These are phyloP conservation scores for Stigmatopora argus DNA, from an alignment of 2,113 vertebrate genomes.

Conservation along the genomic window DNA sequence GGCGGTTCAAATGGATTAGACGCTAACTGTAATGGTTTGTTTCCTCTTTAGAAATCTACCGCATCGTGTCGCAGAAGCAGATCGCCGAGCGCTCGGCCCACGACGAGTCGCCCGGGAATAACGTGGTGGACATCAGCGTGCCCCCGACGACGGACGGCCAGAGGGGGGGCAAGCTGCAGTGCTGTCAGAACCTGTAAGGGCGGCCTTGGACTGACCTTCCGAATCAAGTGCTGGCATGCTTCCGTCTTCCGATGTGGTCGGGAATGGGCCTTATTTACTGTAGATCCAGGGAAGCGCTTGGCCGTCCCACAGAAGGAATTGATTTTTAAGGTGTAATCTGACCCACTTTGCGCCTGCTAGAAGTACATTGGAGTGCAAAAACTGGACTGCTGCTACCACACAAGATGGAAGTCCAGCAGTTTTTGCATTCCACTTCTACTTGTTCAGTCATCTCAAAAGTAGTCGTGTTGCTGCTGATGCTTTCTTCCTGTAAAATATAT, in stretches of 20 bases:
- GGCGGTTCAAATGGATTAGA: too few species aligned
- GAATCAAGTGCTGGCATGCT: conserved; percentile 48
- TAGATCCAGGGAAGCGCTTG: conserved; percentile 32
- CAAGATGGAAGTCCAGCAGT: conserved; percentile 42
- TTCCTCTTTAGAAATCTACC: conserved; percentile 84
- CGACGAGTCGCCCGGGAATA: conserved; percentile 95
- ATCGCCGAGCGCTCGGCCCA: conserved; percentile 91
- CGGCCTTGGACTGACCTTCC: conserved; percentile 55
- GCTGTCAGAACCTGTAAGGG: conserved; percentile 97
- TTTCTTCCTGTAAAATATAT: conserved; percentile 67
- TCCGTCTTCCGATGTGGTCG: conserved; percentile 36
- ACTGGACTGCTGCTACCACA: conserved; percentile 52
- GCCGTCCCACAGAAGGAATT: conserved; percentile 28
- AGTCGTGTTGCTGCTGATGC: conserved; percentile 57
- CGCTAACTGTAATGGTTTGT: background rate
- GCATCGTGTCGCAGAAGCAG: conserved; percentile 97
- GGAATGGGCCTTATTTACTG: conserved; percentile 41
- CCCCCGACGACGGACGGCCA: conserved; percentile 94
- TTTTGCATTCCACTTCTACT: conserved; percentile 46
- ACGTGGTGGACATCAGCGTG: conserved; percentile 97
- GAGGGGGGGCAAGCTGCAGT: conserved; percentile 93
- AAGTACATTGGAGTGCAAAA: conserved; percentile 46
- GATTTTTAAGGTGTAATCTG: conserved; percentile 58
- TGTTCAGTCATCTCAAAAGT: conserved; percentile 57
- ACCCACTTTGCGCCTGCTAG: conserved; percentile 53